Percentiles rank a stretch among this genome's conserved stretches.
These are phyloP conservation scores for Macrophya annulata DNA, from an alignment of 2,888 invertebrate genomes.

Conservation along the genomic window DNA sequence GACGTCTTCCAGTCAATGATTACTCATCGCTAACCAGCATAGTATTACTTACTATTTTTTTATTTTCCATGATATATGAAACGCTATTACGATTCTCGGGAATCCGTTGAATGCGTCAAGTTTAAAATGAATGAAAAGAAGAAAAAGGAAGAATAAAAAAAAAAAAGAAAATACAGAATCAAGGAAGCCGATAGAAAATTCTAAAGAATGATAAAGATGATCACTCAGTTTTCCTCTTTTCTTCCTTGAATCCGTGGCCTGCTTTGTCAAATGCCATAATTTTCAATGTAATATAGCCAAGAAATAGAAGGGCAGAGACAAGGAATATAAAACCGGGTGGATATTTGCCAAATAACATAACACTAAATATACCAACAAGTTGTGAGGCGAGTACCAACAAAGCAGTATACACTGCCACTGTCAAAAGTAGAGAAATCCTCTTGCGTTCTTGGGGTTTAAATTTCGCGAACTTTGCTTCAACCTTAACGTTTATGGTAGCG, in stretches of 20 bases:
- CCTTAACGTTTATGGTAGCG: constrained; percentile 47
- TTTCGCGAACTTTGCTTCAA: constrained; percentile 59
- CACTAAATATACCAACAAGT: constrained; percentile 68
- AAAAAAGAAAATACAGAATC: background rate
- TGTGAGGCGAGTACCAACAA: constrained; percentile 71
- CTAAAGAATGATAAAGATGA: background rate
- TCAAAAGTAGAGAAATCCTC: constrained; percentile 66
- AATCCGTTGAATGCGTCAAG: constrained; percentile 34
- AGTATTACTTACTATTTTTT: background rate
- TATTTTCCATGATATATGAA: background rate
- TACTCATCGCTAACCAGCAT: background rate
- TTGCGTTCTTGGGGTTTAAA: constrained; percentile 67
- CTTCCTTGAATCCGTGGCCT: constrained; percentile 63
- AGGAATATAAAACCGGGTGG: constrained; percentile 77
- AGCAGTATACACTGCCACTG: constrained; percentile 72
- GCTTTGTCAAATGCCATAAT: constrained; percentile 69
- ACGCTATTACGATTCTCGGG: background rate
- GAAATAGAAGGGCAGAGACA: constrained; percentile 70
- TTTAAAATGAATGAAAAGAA: background rate
- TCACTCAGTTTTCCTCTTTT: constrained; percentile 70
- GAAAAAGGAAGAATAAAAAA: no score
- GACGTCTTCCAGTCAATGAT: background rate
- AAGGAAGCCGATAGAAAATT: background rate
- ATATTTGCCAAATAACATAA: constrained; percentile 72
- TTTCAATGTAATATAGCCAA: constrained; percentile 73